These are phyloP conservation scores for Nezara viridula DNA, from an alignment of 2,888 invertebrate species.

Conservation along the genomic window DNA sequence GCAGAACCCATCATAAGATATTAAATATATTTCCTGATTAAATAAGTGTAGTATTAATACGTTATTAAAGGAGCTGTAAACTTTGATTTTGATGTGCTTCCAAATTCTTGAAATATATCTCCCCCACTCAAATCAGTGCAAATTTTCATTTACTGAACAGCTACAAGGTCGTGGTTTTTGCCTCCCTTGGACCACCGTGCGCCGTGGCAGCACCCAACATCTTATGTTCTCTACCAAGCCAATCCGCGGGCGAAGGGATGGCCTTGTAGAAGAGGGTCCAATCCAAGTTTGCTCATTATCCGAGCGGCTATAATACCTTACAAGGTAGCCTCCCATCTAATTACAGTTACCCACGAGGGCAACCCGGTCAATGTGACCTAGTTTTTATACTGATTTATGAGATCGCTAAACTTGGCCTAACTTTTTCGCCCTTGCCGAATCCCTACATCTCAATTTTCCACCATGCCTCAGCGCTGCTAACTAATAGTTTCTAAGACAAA, in stretches of 20 bases:
- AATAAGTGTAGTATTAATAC: no score
- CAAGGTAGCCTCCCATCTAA: not conserved
- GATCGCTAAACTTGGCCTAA: not conserved
- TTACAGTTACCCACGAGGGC: not conserved
- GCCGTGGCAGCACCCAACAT: no score
- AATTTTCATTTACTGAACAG: no score
- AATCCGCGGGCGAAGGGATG: not conserved
- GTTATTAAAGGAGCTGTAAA: no score
- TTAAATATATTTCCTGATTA: no score
- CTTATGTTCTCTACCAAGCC: not conserved
- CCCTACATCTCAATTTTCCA: not conserved
- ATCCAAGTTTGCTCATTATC: constrained; percentile 19
- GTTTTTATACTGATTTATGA: constrained; percentile 43
- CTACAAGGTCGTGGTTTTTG: no score
- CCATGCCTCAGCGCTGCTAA: not conserved
- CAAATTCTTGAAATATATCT: no score
- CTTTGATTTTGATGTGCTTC: no score
- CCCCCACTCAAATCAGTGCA: no score
- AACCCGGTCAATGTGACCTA: not conserved
- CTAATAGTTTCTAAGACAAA: not conserved
- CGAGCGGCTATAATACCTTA: not conserved
- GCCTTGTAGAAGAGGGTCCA: not conserved
- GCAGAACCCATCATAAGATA: no score
- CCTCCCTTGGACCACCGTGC: no score
- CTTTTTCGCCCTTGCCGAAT: not conserved